Evolutionary conservation across 2,888 invertebrate species (phyloP), one percentile per base, ranked within the genome.

Genomic region (Sympetrum striolatum): DNA sequence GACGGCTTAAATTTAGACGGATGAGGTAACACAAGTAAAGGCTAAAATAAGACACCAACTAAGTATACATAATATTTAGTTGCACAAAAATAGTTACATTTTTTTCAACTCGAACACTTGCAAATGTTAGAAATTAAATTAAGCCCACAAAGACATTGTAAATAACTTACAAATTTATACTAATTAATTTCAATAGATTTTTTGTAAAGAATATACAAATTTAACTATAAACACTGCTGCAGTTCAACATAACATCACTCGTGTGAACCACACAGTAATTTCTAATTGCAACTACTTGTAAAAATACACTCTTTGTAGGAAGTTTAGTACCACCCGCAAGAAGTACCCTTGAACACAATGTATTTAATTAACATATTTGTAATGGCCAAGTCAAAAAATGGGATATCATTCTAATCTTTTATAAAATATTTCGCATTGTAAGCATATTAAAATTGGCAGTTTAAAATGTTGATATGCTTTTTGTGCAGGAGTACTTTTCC

Each of bases 121-220:
- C 86, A 86, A 86, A 64, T 86, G 86, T 86, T 86, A 86, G 86
- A 86, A 86, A 86, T 86, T 86, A 86, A 86, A 53, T 86, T 86
- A 86, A 86, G 86, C 86, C 60, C 86, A 86, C 86, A 86, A 86
- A 60, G 58, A 86, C 60, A 86, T 86, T 86, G 86, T 86, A 86
- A 86, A 86, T 86, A 86, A 86, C 86, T 86, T 86, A 86, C 86
- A 86, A 86, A 86, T 86, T 86, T 86, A 86, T 86, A 86, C 86
- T 86, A 86, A 86, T 86, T 25, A 86, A 86, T 86, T 86, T 86
- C 64, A 37, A 48, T 86, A 64, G 86, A 86, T 86, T 86, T 44
- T 53, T 86, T 86, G 86, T 86, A 86, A 86, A 86, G 86, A 86
- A 86, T 86, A 86, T 86, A 86, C 39, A 86, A 86, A 86, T 86